phyloP scores from a whole-genome alignment of 2,113 vertebrate genomes.

The Crypturellus undulatus region DNA sequence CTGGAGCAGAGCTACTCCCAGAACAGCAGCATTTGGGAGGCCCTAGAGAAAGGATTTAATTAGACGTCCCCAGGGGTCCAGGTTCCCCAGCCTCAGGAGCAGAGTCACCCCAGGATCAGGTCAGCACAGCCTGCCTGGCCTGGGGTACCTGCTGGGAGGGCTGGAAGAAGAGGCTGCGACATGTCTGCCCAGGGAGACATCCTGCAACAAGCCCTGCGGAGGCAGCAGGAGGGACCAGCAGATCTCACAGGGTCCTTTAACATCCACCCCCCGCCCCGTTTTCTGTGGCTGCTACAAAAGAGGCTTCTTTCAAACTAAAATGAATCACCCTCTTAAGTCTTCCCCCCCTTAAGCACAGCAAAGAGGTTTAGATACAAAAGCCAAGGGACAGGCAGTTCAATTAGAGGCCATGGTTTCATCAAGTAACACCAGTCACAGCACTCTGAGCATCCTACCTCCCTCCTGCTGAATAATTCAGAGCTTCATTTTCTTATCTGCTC shows the following conservation, averaged over 20 bases:
- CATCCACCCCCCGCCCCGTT: not conserved
- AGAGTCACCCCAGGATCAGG: not conserved
- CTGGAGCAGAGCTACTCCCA: not conserved
- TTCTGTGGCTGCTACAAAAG: not conserved
- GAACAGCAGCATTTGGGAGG: not conserved
- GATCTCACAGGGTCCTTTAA: not conserved
- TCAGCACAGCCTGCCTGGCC: not conserved
- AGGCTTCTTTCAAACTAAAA: not conserved
- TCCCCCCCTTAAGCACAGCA: not conserved
- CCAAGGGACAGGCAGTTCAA: not conserved
- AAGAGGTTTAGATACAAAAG: conserved; percentile 47
- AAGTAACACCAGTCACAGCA: conserved; percentile 2
- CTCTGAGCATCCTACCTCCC: not conserved
- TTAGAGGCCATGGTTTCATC: conserved; percentile 24
- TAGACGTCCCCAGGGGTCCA: not conserved
- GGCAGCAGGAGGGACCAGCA: not conserved
- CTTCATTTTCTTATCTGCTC: conserved; percentile 59
- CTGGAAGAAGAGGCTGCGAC: not conserved
- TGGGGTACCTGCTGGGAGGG: not conserved
- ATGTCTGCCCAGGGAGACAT: not conserved
- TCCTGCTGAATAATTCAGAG: conserved; percentile 57
- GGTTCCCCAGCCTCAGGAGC: not conserved
- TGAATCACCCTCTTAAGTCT: not conserved
- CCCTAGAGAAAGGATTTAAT: not conserved
- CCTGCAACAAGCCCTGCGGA: not conserved